phyloP scores from a whole-genome alignment of 2,113 vertebrate genomes.

The Terrapene triunguis region DNA sequence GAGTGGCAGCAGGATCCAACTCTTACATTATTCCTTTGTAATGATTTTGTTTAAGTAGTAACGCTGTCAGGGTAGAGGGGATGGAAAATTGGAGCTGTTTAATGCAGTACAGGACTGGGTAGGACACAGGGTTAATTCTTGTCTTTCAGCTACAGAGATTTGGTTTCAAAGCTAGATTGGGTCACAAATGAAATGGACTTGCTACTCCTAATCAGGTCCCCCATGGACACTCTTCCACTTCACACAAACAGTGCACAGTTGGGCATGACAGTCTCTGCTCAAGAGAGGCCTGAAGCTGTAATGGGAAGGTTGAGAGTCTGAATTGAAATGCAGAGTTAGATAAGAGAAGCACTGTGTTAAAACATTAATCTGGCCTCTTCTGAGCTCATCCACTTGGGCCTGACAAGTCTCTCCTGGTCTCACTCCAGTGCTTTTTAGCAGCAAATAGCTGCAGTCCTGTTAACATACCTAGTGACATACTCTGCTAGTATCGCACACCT shows the following conservation, averaged over 20 bases:
- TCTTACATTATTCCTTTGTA: not conserved
- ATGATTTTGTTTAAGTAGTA: not conserved
- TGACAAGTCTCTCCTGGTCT: not conserved
- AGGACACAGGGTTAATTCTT: not conserved
- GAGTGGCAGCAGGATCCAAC: not conserved
- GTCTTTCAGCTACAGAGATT: not conserved
- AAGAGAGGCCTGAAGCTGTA: not conserved
- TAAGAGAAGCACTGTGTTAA: not conserved
- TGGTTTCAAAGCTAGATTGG: not conserved
- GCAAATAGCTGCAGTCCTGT: not conserved
- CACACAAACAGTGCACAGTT: not conserved
- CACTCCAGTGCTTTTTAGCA: not conserved
- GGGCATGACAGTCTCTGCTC: not conserved
- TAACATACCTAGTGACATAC: rapidly evolving
- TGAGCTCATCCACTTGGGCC: not conserved
- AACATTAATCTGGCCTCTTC: not conserved
- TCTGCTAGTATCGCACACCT: not conserved
- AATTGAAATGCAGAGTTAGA: not conserved
- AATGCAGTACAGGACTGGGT: not conserved
- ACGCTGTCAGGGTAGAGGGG: not conserved
- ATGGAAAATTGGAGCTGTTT: not conserved
- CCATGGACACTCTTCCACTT: not conserved
- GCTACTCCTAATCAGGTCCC: not conserved
- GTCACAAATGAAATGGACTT: not conserved
- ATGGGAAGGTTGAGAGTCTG: not conserved